Evolutionary conservation across 2,888 invertebrate genomes (phyloP).

Genomic region (Iphiclides podalirius): DNA sequence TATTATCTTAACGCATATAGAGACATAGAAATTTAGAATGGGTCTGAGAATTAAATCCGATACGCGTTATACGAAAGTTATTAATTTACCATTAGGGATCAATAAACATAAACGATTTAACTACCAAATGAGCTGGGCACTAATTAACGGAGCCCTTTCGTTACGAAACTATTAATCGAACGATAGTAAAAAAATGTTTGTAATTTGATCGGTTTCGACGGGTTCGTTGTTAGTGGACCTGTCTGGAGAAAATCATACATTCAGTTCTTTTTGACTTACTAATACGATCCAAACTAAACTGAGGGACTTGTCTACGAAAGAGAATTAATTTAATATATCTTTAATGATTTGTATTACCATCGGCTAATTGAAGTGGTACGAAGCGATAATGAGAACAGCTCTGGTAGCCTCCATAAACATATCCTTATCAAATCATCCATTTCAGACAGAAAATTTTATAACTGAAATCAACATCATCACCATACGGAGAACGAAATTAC

Average conservation of each 20-base stretch:
- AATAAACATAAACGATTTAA: slow-evolving; percentile 45
- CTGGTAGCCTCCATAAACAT: no score
- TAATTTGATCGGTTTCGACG: slow-evolving; percentile 19
- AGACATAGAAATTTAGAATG: slow-evolving; percentile 6
- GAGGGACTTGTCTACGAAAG: no score
- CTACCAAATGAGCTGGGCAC: slow-evolving; percentile 46
- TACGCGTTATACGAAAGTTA: slow-evolving; percentile 44
- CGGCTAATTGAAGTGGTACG: no score
- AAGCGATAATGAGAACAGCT: no score
- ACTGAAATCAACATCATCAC: background rate
- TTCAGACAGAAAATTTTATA: no score
- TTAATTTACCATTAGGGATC: slow-evolving; percentile 45
- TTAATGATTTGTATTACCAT: no score
- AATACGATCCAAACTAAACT: no score
- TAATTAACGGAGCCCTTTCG: slow-evolving; percentile 39
- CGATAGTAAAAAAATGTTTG: slow-evolving; percentile 10
- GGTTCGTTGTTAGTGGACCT: no score
- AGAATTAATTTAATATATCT: no score
- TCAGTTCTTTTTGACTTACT: no score
- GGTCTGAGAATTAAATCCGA: slow-evolving; percentile 30
- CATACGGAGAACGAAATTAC: background rate
- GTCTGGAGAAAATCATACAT: no score
- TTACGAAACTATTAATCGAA: slow-evolving; percentile 19
- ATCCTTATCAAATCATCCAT: no score
- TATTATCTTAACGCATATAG: slow-evolving; percentile 6